These are phyloP conservation scores for Geophilus truncorum DNA, from an alignment of 2,888 invertebrate genomes.

Conservation along the genomic window DNA sequence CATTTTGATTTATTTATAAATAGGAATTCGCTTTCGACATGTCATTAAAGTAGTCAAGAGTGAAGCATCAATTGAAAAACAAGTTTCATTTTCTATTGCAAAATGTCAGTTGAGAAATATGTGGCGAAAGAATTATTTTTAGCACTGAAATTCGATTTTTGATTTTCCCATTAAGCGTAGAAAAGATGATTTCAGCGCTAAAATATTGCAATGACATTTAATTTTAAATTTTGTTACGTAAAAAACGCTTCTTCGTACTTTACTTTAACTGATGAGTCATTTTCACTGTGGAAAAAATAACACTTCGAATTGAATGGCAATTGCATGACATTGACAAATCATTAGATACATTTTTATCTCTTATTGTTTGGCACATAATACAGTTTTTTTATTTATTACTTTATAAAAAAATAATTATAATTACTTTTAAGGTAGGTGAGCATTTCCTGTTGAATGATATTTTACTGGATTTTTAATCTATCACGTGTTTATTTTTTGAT, in stretches of 20 bases:
- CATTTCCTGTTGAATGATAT: no score
- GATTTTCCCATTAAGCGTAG: no score
- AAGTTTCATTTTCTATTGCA: neutral
- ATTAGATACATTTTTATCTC: neutral
- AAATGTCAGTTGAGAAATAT: neutral
- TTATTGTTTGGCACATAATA: no score
- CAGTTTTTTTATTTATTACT: neutral
- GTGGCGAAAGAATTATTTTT: neutral
- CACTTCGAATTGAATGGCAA: neutral
- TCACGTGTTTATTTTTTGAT: neutral
- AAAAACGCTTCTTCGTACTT: neutral
- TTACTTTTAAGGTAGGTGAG: neutral
- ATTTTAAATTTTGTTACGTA: neutral
- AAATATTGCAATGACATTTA: neutral
- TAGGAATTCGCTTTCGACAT: neutral
- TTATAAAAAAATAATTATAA: neutral
- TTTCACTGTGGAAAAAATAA: neutral
- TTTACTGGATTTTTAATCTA: no score
- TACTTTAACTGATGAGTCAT: neutral
- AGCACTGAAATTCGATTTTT: no score
- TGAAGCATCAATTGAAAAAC: neutral
- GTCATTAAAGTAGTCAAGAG: neutral
- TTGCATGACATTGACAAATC: neutral
- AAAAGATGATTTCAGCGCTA: no score
- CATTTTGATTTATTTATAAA: slow-evolving; percentile 11